Percentiles rank a stretch among this genome's conserved stretches.
These are phyloP conservation scores for Chelonoidis abingdonii DNA, from an alignment of 2,113 vertebrate genomes.

Conservation along the genomic window DNA sequence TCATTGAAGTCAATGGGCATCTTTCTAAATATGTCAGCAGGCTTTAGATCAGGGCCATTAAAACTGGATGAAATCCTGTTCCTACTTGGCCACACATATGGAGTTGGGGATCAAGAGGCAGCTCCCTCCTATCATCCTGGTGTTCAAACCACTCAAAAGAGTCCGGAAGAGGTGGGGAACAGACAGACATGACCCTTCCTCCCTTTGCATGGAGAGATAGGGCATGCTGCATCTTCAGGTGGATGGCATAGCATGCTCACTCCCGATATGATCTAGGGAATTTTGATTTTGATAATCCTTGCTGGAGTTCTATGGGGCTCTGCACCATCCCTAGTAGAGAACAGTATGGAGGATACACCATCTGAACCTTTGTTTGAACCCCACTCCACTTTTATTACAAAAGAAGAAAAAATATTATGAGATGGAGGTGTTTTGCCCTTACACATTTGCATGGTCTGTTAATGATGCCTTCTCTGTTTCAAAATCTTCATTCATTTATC, in stretches of 20 bases:
- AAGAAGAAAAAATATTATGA: not conserved
- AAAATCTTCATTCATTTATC: not conserved
- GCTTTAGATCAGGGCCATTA: not conserved
- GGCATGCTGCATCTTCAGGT: not conserved
- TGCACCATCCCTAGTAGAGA: fast-evolving
- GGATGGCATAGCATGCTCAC: not conserved
- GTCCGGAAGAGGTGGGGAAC: not conserved
- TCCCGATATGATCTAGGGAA: not conserved
- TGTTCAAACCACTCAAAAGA: not conserved
- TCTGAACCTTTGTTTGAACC: not conserved
- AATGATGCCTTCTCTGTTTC: not conserved
- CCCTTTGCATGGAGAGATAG: not conserved
- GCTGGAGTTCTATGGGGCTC: not conserved
- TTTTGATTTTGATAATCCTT: not conserved
- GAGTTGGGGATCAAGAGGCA: not conserved
- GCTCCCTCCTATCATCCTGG: not conserved
- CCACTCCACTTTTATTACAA: not conserved
- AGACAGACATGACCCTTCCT: not conserved
- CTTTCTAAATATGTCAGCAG: not conserved
- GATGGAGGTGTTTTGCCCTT: not conserved
- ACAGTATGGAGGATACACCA: not conserved
- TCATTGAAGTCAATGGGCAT: not conserved
- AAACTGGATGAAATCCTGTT: not conserved
- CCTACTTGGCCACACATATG: not conserved
- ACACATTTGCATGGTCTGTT: not conserved